Base-by-base conservation (phyloP, 2,113 vertebrate genomes). In the Puntigrus tetrazona region DNA sequence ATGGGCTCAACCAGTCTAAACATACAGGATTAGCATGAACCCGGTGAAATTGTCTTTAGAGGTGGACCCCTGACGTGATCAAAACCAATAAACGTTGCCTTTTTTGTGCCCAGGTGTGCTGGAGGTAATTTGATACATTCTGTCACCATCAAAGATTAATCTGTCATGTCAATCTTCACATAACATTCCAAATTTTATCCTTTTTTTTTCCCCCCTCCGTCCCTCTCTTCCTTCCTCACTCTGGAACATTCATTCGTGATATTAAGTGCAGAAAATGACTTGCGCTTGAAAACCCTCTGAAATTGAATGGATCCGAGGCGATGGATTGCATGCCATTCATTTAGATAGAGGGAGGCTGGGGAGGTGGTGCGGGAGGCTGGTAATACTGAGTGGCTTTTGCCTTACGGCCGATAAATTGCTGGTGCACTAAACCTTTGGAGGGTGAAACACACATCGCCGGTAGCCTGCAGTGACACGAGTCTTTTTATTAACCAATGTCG, bases 371-470 rank as follows among this genome's bases (percentile, higher is more conserved):
- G 45, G 59, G 20, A 9, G 87, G 75, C 75, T 78, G 59, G 81
- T 84, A 81, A 86, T 88, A 78, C 84, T 81, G 76, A 84, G 81
- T 88, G 84, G 84, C 84, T 88, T 88, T 88, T 81, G 87, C 84
- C 87, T 86, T 65, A 83, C 81, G 84, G 87, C 81, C 87, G 84
- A 88, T 88, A 88, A 88, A 88, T 88, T 84, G 87, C 85, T 82
- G 87, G 85, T 88, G 87, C 87, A 88, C 87, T 86, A 88, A 88
- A 88, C 85, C 87, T 88, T 88, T 84, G 85, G 78, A 88, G 87
- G 87, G 77, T 86, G 78, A 86, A 84, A 86, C 82, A 84, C 78
- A 84, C 83, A 88, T 81, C 84, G 84, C 87, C 74, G 59, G 84
- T 86, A 84, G 84, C 85, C 85, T 84, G 78, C 84, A 82, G 82